Percentiles rank a stretch among this genome's conserved stretches.
Evolutionary conservation across 2,797 vertebrate genomes (phyloP).

Genomic region (Choloepus didactylus): DNA sequence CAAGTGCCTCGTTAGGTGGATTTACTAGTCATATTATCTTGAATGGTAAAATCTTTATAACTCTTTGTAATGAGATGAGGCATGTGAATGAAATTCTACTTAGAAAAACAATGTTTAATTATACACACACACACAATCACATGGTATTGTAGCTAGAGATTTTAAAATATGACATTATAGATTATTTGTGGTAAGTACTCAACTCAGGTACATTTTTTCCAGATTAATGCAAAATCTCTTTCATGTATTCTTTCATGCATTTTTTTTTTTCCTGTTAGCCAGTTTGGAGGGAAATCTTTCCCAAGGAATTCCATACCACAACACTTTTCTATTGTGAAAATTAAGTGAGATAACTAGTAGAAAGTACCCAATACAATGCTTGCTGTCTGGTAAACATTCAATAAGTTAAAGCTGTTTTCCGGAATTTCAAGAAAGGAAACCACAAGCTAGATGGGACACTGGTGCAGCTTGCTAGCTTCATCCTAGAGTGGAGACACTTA

Average conservation of each 20-base stretch:
- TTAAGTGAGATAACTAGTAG: background rate
- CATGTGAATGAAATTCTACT: background rate
- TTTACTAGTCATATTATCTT: background rate
- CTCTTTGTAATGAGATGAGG: background rate
- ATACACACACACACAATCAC: background rate
- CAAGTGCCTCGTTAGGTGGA: background rate
- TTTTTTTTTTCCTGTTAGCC: background rate
- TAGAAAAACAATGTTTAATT: background rate
- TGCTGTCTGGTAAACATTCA: background rate
- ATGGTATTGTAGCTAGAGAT: background rate
- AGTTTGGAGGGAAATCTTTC: background rate
- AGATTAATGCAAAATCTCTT: background rate
- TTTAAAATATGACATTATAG: background rate
- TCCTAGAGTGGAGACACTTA: background rate
- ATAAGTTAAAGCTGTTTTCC: background rate
- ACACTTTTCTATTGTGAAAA: background rate
- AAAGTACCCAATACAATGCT: background rate
- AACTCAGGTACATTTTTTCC: background rate
- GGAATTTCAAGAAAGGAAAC: background rate
- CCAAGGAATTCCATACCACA: background rate
- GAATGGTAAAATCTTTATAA: background rate
- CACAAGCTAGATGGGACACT: background rate
- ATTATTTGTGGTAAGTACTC: background rate
- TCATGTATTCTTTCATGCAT: background rate
- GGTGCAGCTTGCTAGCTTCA: background rate